Evolutionary conservation across 1,140 invertebrate genomes (phyloP), one percentile per base, ranked within the genome.

Genomic region (Heliconius congener): DNA sequence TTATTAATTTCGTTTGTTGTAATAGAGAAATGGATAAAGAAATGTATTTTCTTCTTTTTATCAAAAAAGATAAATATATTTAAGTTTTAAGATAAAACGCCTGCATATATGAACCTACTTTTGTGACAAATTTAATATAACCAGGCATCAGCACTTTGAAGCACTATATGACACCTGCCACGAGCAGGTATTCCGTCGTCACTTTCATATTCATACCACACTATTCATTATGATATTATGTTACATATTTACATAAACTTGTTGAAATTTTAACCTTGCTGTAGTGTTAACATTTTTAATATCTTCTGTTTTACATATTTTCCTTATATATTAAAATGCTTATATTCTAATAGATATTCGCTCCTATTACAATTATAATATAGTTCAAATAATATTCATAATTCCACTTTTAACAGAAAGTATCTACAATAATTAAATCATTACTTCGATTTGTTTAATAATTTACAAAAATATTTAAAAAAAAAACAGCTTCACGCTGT

Each of bases 131-230:
- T 11, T 75, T 39, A 39, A 60, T 55, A 75, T 66, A 19, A 50
- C 37, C 55, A 50, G 55, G 39, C 19, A 16, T 4, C 23, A 75
- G 55, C 74, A 60, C 74, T 75, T 66, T 37, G 74, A 66, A 75
- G 74, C 74, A 60, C 19, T 75, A 42, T 66, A 60, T 75, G 74
- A 75, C 74, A 75, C 74, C 74, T 75, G 74, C 74, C 55, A 75
- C 74, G 55, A 34, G 55, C 19, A 66, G 34, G 27, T 66, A 75
- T 75, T 75, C 37, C 34, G 37, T 55, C 74, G 74, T 37, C 52
- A 66, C 74, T 75, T 75, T 39, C 55, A 66, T 75, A 75, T 75
- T 75, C 74, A 75, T 75, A 55, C 74, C 34, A 55, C 55, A 66
- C 55, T 75, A 66, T 66, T 66, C 60, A 66, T 66, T 66, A 66